Percentiles rank a stretch among this genome's conserved stretches.
These are phyloP conservation scores for Graphium colonna DNA, from an alignment of 2,888 invertebrate species.

Conservation along the genomic window DNA sequence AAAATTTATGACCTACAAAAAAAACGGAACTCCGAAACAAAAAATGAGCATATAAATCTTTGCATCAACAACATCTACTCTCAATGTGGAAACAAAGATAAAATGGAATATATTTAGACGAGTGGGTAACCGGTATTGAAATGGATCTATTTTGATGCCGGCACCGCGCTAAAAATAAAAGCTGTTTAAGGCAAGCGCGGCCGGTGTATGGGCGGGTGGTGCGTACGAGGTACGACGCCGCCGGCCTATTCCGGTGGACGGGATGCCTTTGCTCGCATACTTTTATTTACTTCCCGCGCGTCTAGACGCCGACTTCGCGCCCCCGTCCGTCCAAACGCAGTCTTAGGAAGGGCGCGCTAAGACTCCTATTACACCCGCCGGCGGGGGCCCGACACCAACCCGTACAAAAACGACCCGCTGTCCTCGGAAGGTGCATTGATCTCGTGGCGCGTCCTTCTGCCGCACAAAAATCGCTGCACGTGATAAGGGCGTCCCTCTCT, in stretches of 20 bases:
- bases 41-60: constrained; percentile 29
- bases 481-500: constrained; percentile 65
- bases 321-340: constrained; percentile 40
- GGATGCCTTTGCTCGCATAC: constrained; percentile 59
- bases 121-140: constrained; percentile 30
- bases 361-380: constrained; percentile 50
- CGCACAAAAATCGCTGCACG: constrained; percentile 75
- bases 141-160: constrained; percentile 30
- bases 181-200: constrained; percentile 28
- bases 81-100: constrained; percentile 24
- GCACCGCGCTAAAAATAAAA: constrained; percentile 30
- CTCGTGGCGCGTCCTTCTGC: constrained; percentile 73
- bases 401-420: constrained; percentile 73
- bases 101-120: constrained; percentile 30
- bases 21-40: constrained; percentile 1
- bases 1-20: background rate
- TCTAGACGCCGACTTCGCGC: constrained; percentile 51
- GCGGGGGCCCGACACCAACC: constrained; percentile 46
- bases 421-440: constrained; percentile 79
- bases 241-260: constrained; percentile 41
- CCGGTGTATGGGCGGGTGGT: constrained; percentile 26
- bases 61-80: constrained; percentile 27
- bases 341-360: constrained; percentile 51
- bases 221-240: constrained; percentile 39
- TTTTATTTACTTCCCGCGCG: constrained; percentile 66